phyloP scores from a whole-genome alignment of 2,888 invertebrate species.

The Heliconius hortense region DNA sequence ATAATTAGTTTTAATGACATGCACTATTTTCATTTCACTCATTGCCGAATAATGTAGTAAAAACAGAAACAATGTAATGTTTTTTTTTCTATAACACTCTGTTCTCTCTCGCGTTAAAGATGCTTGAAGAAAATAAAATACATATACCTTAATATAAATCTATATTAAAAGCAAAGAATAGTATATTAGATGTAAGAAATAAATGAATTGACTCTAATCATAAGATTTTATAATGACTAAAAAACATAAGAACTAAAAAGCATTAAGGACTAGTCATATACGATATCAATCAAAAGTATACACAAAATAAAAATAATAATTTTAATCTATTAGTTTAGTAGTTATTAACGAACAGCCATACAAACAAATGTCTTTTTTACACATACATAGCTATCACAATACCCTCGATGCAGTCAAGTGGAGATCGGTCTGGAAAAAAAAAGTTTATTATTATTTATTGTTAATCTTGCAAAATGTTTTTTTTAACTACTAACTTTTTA shows the following conservation, averaged over 20 bases:
- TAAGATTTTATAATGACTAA: neutral
- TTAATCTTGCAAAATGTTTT: neutral
- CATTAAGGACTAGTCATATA: conserved; percentile 18
- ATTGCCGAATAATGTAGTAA: neutral
- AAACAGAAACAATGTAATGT: neutral
- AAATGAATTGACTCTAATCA: neutral
- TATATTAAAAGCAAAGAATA: neutral
- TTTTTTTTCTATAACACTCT: too few species aligned
- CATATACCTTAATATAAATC: neutral
- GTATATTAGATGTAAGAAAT: neutral
- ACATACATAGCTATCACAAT: conserved; percentile 21
- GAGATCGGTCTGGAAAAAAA: conserved; percentile 12
- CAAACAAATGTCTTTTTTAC: conserved; percentile 19
- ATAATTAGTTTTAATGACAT: neutral
- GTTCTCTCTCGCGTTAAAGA: neutral
- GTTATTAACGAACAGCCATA: conserved; percentile 7
- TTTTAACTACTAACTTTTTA: too few species aligned
- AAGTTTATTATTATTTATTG: neutral
- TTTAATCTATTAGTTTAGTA: conserved; percentile 15
- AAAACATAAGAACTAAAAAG: conserved; percentile 12
- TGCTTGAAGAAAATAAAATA: neutral
- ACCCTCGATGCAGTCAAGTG: conserved; percentile 20
- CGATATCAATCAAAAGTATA: neutral
- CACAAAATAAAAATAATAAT: conserved; percentile 3
- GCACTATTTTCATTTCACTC: neutral